phyloP scores from a whole-genome alignment of 2,888 invertebrate genomes.

The Drosophila fulvimacula region DNA sequence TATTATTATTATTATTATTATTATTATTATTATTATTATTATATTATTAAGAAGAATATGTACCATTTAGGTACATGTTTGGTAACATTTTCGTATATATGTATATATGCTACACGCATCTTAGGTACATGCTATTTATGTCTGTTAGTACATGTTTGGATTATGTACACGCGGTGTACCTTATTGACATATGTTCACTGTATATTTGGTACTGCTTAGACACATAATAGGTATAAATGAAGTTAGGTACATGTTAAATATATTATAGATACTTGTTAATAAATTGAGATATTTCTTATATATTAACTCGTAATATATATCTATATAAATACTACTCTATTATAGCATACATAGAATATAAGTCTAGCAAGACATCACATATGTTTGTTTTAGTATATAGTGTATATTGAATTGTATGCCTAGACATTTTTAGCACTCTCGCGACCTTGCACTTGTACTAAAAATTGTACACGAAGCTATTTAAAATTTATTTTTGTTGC shows the following conservation, averaged over 20 bases:
- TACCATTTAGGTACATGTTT: background rate
- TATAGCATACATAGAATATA: background rate
- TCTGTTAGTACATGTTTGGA: too few species aligned
- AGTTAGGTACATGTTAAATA: background rate
- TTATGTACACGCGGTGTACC: too few species aligned
- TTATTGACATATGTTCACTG: background rate
- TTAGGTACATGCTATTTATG: background rate
- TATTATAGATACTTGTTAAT: background rate
- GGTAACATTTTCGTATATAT: background rate
- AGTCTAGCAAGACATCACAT: background rate
- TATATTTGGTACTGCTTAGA: background rate
- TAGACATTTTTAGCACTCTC: background rate
- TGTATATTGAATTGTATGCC: background rate
- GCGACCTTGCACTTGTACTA: conserved; percentile 18
- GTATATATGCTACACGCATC: too few species aligned
- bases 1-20: too few species aligned
- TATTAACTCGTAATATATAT: background rate
- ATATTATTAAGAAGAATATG: background rate
- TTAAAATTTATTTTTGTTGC: background rate
- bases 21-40: too few species aligned
- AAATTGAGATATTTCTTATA: background rate
- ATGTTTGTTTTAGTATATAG: background rate
- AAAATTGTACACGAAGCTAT: conserved; percentile 9
- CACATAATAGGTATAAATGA: background rate
- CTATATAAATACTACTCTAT: background rate